These are phyloP conservation scores for Apoda limacodes DNA, from an alignment of 2,888 invertebrate species.

Conservation along the genomic window DNA sequence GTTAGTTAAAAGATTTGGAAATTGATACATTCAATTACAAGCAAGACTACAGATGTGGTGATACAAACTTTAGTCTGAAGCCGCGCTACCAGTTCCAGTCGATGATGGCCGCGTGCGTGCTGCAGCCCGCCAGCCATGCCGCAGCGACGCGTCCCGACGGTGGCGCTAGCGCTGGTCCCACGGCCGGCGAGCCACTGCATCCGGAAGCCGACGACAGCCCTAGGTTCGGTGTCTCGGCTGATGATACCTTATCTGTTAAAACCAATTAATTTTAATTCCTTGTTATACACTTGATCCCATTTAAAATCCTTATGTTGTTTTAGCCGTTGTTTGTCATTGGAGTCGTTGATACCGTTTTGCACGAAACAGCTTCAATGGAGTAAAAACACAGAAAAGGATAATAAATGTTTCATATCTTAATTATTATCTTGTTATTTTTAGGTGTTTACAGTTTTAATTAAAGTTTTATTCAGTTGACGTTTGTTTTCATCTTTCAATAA, in stretches of 20 bases:
- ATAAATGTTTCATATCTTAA: not conserved
- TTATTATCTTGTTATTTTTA: not conserved
- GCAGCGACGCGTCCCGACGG: constrained; percentile 15
- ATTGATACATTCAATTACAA: too few relatives aligned
- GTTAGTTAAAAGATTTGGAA: too few relatives aligned
- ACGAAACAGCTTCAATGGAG: too few relatives aligned
- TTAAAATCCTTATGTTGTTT: not conserved
- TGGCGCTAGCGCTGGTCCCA: constrained; percentile 31
- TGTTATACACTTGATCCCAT: not conserved
- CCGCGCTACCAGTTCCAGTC: too few relatives aligned
- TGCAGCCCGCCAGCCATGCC: too few relatives aligned
- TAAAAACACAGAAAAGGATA: not conserved
- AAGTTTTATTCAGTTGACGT: too few relatives aligned
- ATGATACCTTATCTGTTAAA: constrained; percentile 20
- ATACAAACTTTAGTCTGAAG: too few relatives aligned
- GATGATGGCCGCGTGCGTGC: not conserved
- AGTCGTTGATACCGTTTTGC: not conserved
- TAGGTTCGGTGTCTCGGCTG: constrained; percentile 18
- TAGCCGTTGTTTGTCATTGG: not conserved
- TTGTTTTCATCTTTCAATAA: too few relatives aligned
- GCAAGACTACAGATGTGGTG: too few relatives aligned
- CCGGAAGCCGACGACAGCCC: constrained; percentile 17
- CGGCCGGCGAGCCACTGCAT: constrained; percentile 24
- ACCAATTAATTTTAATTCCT: constrained; percentile 11
- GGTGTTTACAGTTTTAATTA: too few relatives aligned